Evolutionary conservation across 1,140 invertebrate genomes (phyloP).

Genomic region (Sycophaga agraensis): DNA sequence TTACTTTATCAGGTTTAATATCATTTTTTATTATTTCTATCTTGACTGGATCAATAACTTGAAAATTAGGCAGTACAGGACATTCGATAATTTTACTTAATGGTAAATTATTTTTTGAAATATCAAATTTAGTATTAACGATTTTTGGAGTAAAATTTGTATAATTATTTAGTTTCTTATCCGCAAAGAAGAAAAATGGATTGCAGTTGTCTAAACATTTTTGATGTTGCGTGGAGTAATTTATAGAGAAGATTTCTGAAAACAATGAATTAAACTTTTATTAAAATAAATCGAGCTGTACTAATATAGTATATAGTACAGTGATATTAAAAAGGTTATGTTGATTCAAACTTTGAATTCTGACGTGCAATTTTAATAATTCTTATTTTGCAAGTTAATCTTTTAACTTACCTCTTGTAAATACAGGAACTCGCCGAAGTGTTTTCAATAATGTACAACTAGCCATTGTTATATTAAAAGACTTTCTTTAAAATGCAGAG

Average conservation of each 20-base stretch:
- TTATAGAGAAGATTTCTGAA: conserved; percentile 26
- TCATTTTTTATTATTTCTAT: conserved; percentile 37
- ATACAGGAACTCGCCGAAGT: conserved; percentile 3
- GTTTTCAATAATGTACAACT: neutral
- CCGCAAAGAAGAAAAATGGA: neutral
- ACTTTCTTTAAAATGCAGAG: too few relatives aligned
- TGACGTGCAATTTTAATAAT: too few relatives aligned
- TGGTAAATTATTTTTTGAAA: conserved; percentile 21
- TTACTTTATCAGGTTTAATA: conserved; percentile 33
- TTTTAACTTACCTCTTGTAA: conserved; percentile 1
- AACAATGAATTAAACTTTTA: too few relatives aligned
- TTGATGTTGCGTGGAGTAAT: conserved; percentile 20
- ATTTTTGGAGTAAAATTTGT: conserved; percentile 36
- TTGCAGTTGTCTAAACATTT: neutral
- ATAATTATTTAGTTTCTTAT: too few relatives aligned
- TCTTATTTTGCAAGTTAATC: too few relatives aligned
- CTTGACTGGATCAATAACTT: conserved; percentile 32
- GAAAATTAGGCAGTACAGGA: conserved; percentile 29
- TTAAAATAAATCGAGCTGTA: too few relatives aligned
- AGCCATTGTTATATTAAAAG: conserved; percentile 6
- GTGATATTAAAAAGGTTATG: conserved; percentile 1
- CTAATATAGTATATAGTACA: neutral
- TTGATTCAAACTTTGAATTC: too few relatives aligned
- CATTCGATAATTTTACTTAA: conserved; percentile 33
- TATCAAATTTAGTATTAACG: conserved; percentile 34